Evolutionary conservation across 2,888 invertebrate genomes (phyloP).

Genomic region (Lucinisca nassula): DNA sequence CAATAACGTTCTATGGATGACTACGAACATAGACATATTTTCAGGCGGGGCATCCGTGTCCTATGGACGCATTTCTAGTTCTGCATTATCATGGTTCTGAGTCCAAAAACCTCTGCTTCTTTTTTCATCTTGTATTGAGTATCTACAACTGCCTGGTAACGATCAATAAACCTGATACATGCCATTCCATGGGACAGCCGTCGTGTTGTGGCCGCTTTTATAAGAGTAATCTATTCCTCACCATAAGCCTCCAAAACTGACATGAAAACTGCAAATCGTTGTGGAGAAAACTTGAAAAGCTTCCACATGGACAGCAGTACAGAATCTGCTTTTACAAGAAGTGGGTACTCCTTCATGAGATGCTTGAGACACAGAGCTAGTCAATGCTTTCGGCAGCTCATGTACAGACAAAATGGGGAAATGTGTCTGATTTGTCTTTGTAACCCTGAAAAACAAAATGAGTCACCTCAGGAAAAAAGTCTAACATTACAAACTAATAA

Average conservation of each 20-base stretch:
- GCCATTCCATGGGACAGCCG: slow-evolving; percentile 35
- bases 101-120: slow-evolving; percentile 41
- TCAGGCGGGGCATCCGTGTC: too few species aligned
- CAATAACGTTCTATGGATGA: too few species aligned
- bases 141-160: slow-evolving; percentile 36
- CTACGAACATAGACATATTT: too few species aligned
- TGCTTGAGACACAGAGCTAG: slow-evolving; percentile 60
- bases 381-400: slow-evolving; percentile 55
- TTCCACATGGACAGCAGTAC: slow-evolving; percentile 49
- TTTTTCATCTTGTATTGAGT: slow-evolving; percentile 23
- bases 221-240: slow-evolving; percentile 18
- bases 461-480: too few species aligned
- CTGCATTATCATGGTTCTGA: not conserved
- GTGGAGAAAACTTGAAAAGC: slow-evolving; percentile 46
- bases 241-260: slow-evolving; percentile 45
- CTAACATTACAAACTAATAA: too few species aligned
- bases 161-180: slow-evolving; percentile 27
- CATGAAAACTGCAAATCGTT: slow-evolving; percentile 36
- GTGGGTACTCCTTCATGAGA: slow-evolving; percentile 45
- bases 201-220: slow-evolving; percentile 51
- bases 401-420: slow-evolving; percentile 36
- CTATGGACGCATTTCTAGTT: too few species aligned
- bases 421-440: slow-evolving; percentile 50
- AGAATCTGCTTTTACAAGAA: slow-evolving; percentile 38
- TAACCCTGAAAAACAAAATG: slow-evolving; percentile 13